Evolutionary conservation across 2,113 vertebrate genomes (phyloP).

Genomic region (Scomber japonicus): DNA sequence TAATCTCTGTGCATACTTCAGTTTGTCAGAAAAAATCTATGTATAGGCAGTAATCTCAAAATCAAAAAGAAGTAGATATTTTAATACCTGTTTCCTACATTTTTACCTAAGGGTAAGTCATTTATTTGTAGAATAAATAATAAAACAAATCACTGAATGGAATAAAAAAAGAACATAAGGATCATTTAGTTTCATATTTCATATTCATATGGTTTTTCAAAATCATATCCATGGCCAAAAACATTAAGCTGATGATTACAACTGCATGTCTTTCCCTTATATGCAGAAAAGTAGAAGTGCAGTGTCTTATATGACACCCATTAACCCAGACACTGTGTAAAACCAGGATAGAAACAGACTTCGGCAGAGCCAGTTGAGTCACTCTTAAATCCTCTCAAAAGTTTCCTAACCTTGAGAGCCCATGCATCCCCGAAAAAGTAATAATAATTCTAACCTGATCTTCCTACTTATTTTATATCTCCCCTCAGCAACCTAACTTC

Average conservation of each 20-base stretch:
- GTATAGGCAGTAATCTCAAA: constrained; percentile 92
- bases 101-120: constrained; percentile 85
- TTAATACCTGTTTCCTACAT: constrained; percentile 87
- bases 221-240: too few relatives aligned
- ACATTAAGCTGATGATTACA: not conserved
- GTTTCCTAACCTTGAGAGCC: constrained; percentile 88
- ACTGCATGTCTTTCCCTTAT: constrained; percentile 15
- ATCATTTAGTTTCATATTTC: too few relatives aligned
- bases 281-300: constrained; percentile 42
- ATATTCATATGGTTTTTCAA: too few relatives aligned
- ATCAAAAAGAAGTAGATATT: constrained; percentile 90
- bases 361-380: constrained; percentile 77
- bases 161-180: too few relatives aligned
- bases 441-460: constrained; percentile 91
- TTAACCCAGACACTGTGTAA: constrained; percentile 59
- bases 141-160: too few relatives aligned
- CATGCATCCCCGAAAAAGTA: constrained; percentile 82
- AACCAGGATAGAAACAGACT: constrained; percentile 61
- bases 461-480: constrained; percentile 98
- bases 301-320: constrained; percentile 56
- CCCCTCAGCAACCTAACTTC: constrained; percentile 97
- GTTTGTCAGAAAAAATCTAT: constrained; percentile 93
- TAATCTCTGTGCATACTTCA: constrained; percentile 61
- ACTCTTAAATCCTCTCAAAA: constrained; percentile 83
- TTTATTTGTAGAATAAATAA: too few relatives aligned